Percentiles rank a stretch among this genome's conserved stretches.
These are phyloP conservation scores for Eulemur macaco DNA, from an alignment of 2,113 vertebrate genomes.

Conservation along the genomic window DNA sequence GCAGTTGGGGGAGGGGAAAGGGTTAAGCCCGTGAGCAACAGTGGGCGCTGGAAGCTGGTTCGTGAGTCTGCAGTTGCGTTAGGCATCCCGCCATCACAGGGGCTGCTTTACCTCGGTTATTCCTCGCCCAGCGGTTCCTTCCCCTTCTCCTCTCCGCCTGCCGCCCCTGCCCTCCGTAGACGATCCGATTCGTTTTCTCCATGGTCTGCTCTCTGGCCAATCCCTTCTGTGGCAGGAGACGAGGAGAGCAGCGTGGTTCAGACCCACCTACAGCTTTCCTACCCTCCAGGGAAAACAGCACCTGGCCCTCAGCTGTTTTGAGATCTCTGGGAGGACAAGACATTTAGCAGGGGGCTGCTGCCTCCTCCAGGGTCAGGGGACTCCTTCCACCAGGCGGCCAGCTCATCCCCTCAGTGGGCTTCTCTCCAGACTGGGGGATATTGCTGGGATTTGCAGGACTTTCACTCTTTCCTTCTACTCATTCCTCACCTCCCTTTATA, in stretches of 20 bases:
- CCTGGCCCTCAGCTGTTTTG: background rate
- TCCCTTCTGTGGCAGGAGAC: background rate
- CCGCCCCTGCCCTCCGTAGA: background rate
- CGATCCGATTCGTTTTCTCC: background rate
- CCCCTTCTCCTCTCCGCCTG: background rate
- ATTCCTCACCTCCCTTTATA: no score
- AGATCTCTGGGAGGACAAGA: background rate
- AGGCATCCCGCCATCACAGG: background rate
- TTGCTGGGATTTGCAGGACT: background rate
- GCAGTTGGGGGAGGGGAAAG: background rate
- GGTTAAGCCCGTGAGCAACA: fast-evolving
- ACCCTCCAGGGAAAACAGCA: background rate
- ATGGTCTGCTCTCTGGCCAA: background rate
- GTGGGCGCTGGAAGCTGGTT: background rate
- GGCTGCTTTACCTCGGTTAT: background rate
- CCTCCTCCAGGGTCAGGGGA: background rate
- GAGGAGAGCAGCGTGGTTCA: background rate
- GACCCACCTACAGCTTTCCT: background rate
- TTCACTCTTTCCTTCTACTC: background rate
- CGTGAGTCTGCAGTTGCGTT: background rate
- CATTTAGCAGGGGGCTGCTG: background rate
- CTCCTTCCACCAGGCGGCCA: background rate
- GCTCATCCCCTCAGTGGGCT: background rate
- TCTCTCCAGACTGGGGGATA: no score
- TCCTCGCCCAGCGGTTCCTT: background rate